Conservation (phyloP, 2,888 invertebrate genomes). For the Noctua janthe region DNA sequence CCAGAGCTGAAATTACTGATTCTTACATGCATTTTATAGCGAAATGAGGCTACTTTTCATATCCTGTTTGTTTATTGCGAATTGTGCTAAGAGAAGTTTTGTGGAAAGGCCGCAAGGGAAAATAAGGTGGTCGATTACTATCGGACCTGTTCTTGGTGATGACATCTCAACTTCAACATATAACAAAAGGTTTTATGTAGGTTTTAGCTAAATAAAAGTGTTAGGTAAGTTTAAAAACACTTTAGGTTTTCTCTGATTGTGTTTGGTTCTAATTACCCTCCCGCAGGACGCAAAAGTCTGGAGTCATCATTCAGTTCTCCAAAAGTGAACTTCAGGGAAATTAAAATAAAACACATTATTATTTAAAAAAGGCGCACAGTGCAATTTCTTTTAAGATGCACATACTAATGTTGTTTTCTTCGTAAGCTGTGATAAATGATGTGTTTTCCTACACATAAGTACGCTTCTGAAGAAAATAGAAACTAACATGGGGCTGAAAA, state of each 20-base stretch:
- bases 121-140: conserved; percentile 13
- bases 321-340: neutral
- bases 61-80: conserved; percentile 43
- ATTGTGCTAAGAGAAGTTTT: conserved; percentile 27
- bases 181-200: neutral
- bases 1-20: conserved; percentile 74
- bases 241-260: neutral
- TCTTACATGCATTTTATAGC: conserved; percentile 66
- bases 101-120: conserved; percentile 12
- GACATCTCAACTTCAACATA: neutral
- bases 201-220: neutral
- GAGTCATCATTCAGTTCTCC: neutral
- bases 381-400: conserved; percentile 30
- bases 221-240: neutral
- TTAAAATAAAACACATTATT: neutral
- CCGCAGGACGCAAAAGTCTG: neutral
- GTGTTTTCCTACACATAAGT: conserved; percentile 6
- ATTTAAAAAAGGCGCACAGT: conserved; percentile 1
- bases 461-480: neutral
- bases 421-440: conserved; percentile 37
- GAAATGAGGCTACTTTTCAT: conserved; percentile 61
- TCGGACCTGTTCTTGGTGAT: neutral
- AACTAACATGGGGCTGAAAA: neutral
- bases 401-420: conserved; percentile 33
- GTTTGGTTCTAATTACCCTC: neutral